Conservation (phyloP, 1,140 invertebrate genomes). For the Drosophila nigromelanica region DNA sequence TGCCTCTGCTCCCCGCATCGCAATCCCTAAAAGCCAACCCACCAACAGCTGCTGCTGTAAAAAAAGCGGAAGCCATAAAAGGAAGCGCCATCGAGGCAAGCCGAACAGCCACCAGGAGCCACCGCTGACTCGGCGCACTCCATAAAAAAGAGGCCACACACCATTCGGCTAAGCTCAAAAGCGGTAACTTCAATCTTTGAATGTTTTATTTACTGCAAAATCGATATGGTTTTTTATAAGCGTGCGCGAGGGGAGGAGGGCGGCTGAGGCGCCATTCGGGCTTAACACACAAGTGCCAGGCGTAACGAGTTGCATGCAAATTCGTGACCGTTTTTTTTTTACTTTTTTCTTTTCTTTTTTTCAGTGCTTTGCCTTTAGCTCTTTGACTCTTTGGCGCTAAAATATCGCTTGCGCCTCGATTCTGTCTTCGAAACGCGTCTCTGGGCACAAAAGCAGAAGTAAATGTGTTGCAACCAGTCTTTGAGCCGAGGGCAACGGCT, state of each 20-base stretch:
- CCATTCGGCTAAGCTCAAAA: slow-evolving; percentile 81
- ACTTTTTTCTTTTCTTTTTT: slow-evolving; percentile 23
- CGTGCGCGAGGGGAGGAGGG: slow-evolving; percentile 15
- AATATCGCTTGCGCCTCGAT: slow-evolving; percentile 57
- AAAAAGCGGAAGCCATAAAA: slow-evolving; percentile 74
- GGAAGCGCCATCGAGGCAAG: slow-evolving; percentile 60
- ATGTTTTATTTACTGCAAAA: slow-evolving; percentile 82
- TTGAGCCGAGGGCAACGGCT: not conserved
- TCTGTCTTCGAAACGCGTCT: slow-evolving; percentile 35
- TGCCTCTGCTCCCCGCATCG: slow-evolving; percentile 2
- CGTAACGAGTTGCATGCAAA: slow-evolving; percentile 81
- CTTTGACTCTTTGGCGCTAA: slow-evolving; percentile 50
- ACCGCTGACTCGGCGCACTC: slow-evolving; percentile 54
- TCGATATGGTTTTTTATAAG: slow-evolving; percentile 75
- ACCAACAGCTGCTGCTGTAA: slow-evolving; percentile 55
- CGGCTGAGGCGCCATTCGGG: slow-evolving; percentile 40
- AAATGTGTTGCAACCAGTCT: slow-evolving; percentile 46
- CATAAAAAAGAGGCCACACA: slow-evolving; percentile 78
- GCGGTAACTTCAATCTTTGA: slow-evolving; percentile 81
- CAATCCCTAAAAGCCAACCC: slow-evolving; percentile 39
- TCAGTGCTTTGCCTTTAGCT: slow-evolving; percentile 14
- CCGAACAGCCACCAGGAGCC: slow-evolving; percentile 18
- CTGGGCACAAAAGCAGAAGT: slow-evolving; percentile 41
- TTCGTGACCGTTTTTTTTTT: slow-evolving; percentile 36
- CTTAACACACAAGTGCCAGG: slow-evolving; percentile 78